phyloP scores from a whole-genome alignment of 2,113 vertebrate species.

The cat (Felis catus) region F.catus_Fca126_mat1.0 CM031416.1:35944501-35945000 shows the following conservation, averaged over 20 bases:
- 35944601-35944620: not conserved
- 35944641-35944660: too few species aligned
- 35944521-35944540: too few species aligned
- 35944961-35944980: not conserved
- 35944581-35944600: not conserved
- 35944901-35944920: not conserved
- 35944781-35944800: not conserved
- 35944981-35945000: not conserved
- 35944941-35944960: not conserved
- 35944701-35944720: not conserved
- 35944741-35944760: not conserved
- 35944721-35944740: not conserved
- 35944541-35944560: too few species aligned
- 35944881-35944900: not conserved
- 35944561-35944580: not conserved
- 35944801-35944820: not conserved
- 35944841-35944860: not conserved
- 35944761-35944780: not conserved
- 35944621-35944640: accelerated
- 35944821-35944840: not conserved
- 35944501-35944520: too few species aligned
- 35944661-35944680: too few species aligned
- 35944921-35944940: not conserved
- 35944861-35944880: not conserved
- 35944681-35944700: not conserved